Percentiles rank a stretch among this genome's conserved stretches.
These are phyloP conservation scores for Sinocyclocheilus anophthalmus DNA, from an alignment of 2,113 vertebrate genomes.

Conservation along the genomic window DNA sequence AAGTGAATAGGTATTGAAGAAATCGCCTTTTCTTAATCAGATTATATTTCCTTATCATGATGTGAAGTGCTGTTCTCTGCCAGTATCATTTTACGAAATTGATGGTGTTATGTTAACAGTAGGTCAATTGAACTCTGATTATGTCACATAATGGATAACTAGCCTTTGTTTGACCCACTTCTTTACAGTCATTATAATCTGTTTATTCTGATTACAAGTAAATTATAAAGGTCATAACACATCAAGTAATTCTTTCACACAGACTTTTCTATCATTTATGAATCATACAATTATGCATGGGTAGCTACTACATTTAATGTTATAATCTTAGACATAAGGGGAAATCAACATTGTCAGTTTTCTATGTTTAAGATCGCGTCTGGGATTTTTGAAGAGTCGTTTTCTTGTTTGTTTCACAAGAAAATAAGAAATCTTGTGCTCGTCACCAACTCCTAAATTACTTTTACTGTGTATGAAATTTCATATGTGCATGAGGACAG, in stretches of 20 bases:
- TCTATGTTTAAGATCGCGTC: background rate
- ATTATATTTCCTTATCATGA: background rate
- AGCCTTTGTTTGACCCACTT: background rate
- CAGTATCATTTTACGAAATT: background rate
- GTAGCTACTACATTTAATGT: background rate
- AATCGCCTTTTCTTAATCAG: background rate
- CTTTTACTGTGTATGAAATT: background rate
- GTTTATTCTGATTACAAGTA: background rate
- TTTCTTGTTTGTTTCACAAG: background rate
- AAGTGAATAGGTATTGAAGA: background rate
- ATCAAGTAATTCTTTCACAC: background rate
- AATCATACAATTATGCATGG: background rate
- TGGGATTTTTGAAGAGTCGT: background rate
- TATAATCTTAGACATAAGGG: background rate
- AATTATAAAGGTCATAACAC: background rate
- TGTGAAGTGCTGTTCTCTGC: background rate
- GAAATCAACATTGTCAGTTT: background rate
- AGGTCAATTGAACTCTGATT: background rate
- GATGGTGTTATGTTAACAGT: slow-evolving; percentile 9
- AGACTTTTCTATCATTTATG: background rate
- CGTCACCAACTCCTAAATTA: background rate
- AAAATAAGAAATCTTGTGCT: background rate
- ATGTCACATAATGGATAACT: background rate
- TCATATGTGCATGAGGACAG: slow-evolving; percentile 18
- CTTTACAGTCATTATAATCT: background rate